Evolutionary conservation across 2,113 vertebrate species (phyloP), one percentile per base, ranked within the genome.

Genomic region (Eolophus roseicapilla): DNA sequence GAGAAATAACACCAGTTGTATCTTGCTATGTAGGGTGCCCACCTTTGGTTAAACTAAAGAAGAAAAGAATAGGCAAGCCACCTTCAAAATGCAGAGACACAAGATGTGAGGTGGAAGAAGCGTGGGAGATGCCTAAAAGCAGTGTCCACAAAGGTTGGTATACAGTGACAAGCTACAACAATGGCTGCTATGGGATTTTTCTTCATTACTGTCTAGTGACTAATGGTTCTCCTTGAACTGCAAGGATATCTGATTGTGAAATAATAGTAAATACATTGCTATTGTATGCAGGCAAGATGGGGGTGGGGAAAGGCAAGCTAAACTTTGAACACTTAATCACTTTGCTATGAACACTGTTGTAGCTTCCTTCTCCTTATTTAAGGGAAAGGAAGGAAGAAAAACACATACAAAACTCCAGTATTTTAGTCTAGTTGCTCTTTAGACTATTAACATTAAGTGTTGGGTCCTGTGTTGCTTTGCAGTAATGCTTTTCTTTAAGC

Each of bases 21-120:
- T 85, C 55, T 92, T 74, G 17, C 39, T 74, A 1, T 79, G 78
- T 67, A 97, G 97, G 44, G 7, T 78, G 49, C n/a, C 74, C 68
- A 33, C 59, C 46, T 88, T n/a, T 91, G 82, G 71, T 87, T 65
- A 97, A 92, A 77, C 85, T 79, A 43, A 97, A 97, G 96, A 98
- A 92, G 92, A 97, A 93, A 77, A 96, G 92, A 67, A 28, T 81
- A 31, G 35, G 65, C 59, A 97, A 97, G 46, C 91, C 94, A 85
- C 92, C 88, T 29, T 93, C 81, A 37, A 98, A 98, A 87, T 65
- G 80, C 79, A 97, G 96, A 90, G 93, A 96, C 90, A 96, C 6
- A 9, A 97, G 94, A 57, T 68, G 29, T 53, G 97, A 97, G 49
- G 43, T 80, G 37, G 97, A 97, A 90, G 96, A 96, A 69, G 49